phyloP scores from a whole-genome alignment of 1,140 invertebrate species.

The Calliphora vicina region DNA sequence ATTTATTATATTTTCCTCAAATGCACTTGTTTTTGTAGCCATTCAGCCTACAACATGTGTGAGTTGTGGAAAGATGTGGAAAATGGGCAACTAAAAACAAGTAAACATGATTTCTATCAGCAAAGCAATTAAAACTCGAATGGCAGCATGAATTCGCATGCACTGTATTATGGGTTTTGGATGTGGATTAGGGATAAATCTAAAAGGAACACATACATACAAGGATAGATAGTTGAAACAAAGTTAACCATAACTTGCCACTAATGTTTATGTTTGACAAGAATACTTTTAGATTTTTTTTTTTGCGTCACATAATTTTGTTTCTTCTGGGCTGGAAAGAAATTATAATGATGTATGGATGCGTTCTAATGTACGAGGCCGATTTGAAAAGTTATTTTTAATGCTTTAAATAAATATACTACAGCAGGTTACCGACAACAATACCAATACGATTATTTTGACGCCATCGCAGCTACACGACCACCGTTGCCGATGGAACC shows the following conservation, averaged over 20 bases:
- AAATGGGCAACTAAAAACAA: not conserved
- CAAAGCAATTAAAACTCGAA: slow-evolving; percentile 24
- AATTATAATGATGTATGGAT: no score
- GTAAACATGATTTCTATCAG: slow-evolving; percentile 16
- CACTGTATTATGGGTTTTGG: not conserved
- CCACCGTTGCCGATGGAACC: no score
- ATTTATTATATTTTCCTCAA: slow-evolving; percentile 33
- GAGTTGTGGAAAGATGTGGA: not conserved
- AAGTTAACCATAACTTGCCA: slow-evolving; percentile 30
- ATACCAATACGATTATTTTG: no score
- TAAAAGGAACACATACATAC: not conserved
- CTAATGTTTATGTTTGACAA: not conserved
- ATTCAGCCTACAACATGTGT: slow-evolving; percentile 50
- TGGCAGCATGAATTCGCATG: slow-evolving; percentile 5
- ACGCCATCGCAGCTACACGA: no score
- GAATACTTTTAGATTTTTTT: not conserved
- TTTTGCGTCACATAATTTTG: not conserved
- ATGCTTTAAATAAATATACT: no score
- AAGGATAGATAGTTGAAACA: not conserved
- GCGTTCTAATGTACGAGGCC: no score
- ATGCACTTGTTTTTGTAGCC: slow-evolving; percentile 51
- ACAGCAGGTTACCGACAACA: no score
- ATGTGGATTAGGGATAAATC: not conserved
- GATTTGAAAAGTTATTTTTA: no score
- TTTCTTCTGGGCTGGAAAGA: no score